Conservation (phyloP, 2,113 vertebrate genomes). For the Pardalotus punctatus region DNA sequence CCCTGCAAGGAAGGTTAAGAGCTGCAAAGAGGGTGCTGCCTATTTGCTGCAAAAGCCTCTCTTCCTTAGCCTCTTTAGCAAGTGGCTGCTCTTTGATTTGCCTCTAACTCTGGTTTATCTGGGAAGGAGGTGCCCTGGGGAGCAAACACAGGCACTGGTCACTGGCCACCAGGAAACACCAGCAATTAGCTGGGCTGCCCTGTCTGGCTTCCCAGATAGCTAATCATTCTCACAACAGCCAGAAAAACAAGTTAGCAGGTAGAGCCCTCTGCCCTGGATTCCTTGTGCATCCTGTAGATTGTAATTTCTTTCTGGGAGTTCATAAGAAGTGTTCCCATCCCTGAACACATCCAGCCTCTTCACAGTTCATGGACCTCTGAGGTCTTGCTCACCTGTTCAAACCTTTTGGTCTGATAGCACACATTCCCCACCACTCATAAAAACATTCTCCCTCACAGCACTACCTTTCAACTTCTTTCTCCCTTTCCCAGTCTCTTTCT, state of each 20-base stretch:
- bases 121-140: neutral
- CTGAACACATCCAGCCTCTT: neutral
- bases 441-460: neutral
- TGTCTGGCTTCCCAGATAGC: neutral
- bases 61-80: slow-evolving; percentile 6
- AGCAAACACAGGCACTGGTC: neutral
- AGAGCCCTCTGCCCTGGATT: neutral
- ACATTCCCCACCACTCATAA: neutral
- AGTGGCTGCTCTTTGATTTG: neutral
- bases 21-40: slow-evolving; percentile 4
- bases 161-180: neutral
- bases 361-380: neutral
- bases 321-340: neutral
- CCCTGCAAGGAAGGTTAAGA: neutral
- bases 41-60: neutral
- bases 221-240: neutral
- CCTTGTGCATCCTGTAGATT: neutral
- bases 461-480: neutral
- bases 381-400: neutral
- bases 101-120: neutral
- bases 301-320: neutral
- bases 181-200: neutral
- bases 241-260: neutral
- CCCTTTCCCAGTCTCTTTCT: neutral
- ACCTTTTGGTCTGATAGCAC: neutral